Conservation (phyloP, 2,797 vertebrate species). For the Rhinella marina region DNA sequence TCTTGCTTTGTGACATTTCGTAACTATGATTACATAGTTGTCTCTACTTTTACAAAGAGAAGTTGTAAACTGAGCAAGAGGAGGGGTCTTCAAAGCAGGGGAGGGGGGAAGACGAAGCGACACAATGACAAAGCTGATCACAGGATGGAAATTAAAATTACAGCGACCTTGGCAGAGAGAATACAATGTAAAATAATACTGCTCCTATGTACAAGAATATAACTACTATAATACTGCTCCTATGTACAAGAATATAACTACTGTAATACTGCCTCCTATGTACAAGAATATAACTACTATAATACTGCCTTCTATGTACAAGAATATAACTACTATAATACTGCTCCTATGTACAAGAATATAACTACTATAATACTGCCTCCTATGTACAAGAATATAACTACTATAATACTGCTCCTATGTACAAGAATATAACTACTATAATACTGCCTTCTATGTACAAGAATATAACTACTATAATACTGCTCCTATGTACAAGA, state of each 20-base stretch:
- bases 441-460: slow-evolving; percentile 14
- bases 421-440: slow-evolving; percentile 15
- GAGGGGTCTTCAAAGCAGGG: neutral
- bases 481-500: slow-evolving; percentile 7
- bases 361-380: slow-evolving; percentile 17
- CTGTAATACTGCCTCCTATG: slow-evolving; percentile 9
- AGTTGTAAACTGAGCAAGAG: neutral
- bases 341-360: slow-evolving; percentile 4
- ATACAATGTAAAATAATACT: neutral
- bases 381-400: slow-evolving; percentile 7
- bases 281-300: slow-evolving; percentile 23
- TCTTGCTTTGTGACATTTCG: neutral
- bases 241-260: slow-evolving; percentile 10
- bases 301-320: slow-evolving; percentile 1
- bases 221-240: slow-evolving; percentile 4
- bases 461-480: slow-evolving; percentile 18
- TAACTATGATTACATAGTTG: neutral
- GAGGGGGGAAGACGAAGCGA: neutral
- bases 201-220: neutral
- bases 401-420: slow-evolving; percentile 25
- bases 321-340: slow-evolving; percentile 23
- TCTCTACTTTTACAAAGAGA: neutral
- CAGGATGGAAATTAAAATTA: neutral
- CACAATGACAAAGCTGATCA: neutral
- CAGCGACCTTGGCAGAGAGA: neutral